Evolutionary conservation across 1,140 invertebrate species (phyloP).

Genomic region (Rhysida immarginata): DNA sequence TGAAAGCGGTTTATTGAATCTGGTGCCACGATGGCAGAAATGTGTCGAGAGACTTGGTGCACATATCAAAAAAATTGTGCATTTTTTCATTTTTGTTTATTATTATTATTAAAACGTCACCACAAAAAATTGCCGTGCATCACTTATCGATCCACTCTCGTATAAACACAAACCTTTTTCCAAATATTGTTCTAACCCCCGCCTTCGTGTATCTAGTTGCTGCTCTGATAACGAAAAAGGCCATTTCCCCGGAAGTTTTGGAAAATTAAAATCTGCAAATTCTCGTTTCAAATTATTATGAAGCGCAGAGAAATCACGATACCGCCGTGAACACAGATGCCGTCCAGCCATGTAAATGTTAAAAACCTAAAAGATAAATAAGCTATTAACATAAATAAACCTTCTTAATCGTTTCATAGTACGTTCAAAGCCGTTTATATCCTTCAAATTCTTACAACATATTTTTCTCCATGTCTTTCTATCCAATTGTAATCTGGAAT

Average conservation of each 20-base stretch:
- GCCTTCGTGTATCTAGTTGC: constrained; percentile 79
- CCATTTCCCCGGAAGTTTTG: constrained; percentile 97
- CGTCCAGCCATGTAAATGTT: constrained; percentile 98
- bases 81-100: too few relatives aligned
- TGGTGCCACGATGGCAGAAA: too few relatives aligned
- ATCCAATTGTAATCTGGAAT: constrained; percentile 83
- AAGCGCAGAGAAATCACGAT: constrained; percentile 84
- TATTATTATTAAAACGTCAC: too few relatives aligned
- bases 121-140: too few relatives aligned
- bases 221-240: constrained; percentile 85
- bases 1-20: too few relatives aligned
- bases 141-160: too few relatives aligned
- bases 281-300: constrained; percentile 85
- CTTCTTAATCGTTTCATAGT: too few relatives aligned
- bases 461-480: constrained; percentile 71
- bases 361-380: too few relatives aligned
- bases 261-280: constrained; percentile 93
- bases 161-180: constrained; percentile 65
- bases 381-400: background rate
- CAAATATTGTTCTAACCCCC: constrained; percentile 91
- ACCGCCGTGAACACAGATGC: constrained; percentile 88
- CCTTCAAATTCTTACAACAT: constrained; percentile 54
- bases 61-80: too few relatives aligned
- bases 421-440: too few relatives aligned
- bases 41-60: too few relatives aligned